Conservation (phyloP, 2,797 vertebrate genomes). For the Parotocinclus haroldoi region DNA sequence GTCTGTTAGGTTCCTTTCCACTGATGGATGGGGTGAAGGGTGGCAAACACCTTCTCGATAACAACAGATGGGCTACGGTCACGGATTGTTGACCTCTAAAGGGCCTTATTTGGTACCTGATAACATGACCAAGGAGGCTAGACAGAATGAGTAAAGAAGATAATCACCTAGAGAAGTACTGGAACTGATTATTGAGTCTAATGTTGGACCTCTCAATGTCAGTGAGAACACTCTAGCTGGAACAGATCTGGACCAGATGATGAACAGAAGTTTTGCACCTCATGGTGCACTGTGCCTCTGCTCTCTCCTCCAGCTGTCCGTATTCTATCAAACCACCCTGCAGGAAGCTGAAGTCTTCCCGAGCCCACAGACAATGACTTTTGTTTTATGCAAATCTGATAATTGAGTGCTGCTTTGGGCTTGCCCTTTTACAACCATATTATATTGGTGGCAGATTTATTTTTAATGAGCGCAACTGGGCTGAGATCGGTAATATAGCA, state of each 20-base stretch:
- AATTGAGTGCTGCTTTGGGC: slow-evolving; percentile 13
- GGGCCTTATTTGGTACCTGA: too few species aligned
- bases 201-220: slow-evolving; percentile 14
- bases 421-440: slow-evolving; percentile 27
- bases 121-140: too few species aligned
- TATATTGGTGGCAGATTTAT: slow-evolving; percentile 35
- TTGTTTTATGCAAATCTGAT: slow-evolving; percentile 14
- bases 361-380: slow-evolving; percentile 10
- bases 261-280: slow-evolving; percentile 16
- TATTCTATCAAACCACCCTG: slow-evolving; percentile 12
- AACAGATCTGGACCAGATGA: slow-evolving; percentile 18
- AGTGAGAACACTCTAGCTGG: background rate
- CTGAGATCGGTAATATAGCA: slow-evolving; percentile 26
- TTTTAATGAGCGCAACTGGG: slow-evolving; percentile 29
- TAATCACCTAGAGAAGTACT: background rate
- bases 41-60: background rate
- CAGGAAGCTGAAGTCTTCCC: slow-evolving; percentile 16
- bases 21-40: background rate
- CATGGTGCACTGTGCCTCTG: slow-evolving; percentile 4
- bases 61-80: background rate
- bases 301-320: slow-evolving; percentile 13
- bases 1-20: too few species aligned
- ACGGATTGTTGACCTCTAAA: background rate
- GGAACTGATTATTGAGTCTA: too few species aligned
- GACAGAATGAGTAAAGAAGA: too few species aligned